These are phyloP conservation scores for Drepanosiphum platanoidis DNA, from an alignment of 2,888 invertebrate genomes.

Conservation along the genomic window DNA sequence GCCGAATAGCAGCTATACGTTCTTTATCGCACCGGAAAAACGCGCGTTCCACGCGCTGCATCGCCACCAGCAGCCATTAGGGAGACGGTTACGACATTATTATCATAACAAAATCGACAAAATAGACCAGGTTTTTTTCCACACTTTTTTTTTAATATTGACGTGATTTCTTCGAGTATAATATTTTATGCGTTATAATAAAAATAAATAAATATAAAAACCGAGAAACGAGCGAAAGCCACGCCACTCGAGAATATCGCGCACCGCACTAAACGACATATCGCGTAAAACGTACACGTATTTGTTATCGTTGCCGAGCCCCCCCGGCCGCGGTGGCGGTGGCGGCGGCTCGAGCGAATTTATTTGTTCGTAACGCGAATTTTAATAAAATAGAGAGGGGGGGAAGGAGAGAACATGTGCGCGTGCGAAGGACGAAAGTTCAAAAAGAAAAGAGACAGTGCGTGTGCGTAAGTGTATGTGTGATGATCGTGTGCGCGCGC, in stretches of 20 bases:
- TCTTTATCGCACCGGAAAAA: conserved; percentile 58
- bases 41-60: conserved; percentile 2
- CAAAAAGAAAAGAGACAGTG: no score
- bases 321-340: no score
- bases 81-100: conserved; percentile 57
- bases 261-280: conserved; percentile 32
- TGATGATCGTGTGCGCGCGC: no score
- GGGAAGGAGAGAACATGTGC: no score
- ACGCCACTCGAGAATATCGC: conserved; percentile 6
- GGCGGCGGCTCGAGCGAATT: not conserved
- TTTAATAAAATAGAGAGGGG: conserved; percentile 4
- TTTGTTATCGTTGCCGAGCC: conserved; percentile 23
- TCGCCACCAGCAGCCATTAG: conserved; percentile 43
- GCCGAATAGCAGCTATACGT: conserved; percentile 28
- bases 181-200: conserved; percentile 26
- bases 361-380: conserved; percentile 51
- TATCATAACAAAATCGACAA: conserved; percentile 59
- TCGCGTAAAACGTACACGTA: conserved; percentile 55
- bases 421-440: conserved; percentile 35
- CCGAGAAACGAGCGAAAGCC: not conserved
- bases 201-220: not conserved
- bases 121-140: conserved; percentile 46
- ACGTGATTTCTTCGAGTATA: conserved; percentile 16
- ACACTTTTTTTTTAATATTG: conserved; percentile 16
- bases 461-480: no score